phyloP scores from a whole-genome alignment of 2,797 vertebrate species.

The Urocyon cinereoargenteus region DNA sequence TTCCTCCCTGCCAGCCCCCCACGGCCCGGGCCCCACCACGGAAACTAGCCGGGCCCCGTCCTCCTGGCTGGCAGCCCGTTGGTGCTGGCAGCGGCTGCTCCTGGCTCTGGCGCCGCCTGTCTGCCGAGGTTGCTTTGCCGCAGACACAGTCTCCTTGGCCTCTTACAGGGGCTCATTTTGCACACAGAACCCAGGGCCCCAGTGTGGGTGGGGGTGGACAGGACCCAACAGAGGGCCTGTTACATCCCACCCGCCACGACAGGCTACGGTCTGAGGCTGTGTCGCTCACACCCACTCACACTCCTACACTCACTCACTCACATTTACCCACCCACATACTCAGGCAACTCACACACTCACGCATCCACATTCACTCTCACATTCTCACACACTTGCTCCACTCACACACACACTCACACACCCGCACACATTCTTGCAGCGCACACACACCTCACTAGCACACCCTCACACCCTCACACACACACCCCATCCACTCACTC shows the following conservation, averaged over 20 bases:
- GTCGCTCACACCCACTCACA: background rate
- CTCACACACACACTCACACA: background rate
- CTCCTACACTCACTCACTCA: no score
- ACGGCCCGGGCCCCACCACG: background rate
- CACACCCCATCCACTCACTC: background rate
- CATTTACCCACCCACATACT: no score
- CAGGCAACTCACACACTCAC: no score
- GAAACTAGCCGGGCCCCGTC: background rate
- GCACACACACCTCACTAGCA: background rate
- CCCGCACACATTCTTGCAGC: no score
- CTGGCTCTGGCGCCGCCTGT: background rate
- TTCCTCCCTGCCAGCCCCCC: no score
- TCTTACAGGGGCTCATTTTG: background rate
- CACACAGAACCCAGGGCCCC: background rate
- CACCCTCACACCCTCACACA: background rate
- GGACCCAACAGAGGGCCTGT: background rate
- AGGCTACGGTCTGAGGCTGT: background rate
- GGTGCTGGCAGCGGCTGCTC: fast-evolving
- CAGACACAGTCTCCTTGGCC: fast-evolving
- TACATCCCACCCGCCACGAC: fast-evolving
- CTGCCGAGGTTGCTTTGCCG: fast-evolving
- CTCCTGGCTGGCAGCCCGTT: background rate
- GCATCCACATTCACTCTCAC: no score
- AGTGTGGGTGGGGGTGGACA: fast-evolving
- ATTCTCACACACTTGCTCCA: no score